Percentiles rank a stretch among this genome's conserved stretches.
Conservation (phyloP, 2,113 vertebrate species). For the Cepphus grylle region DNA sequence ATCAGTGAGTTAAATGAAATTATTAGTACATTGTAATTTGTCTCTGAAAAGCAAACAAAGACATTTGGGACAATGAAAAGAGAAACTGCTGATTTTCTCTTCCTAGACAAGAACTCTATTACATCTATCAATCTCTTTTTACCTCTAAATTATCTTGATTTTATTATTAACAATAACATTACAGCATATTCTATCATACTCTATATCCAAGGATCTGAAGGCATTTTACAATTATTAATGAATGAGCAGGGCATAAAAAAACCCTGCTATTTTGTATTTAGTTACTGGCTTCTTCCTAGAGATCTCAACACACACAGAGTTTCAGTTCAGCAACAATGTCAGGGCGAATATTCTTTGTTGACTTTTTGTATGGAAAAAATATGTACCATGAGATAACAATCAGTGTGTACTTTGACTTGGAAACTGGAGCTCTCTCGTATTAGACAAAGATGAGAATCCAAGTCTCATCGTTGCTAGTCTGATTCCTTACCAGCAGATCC, state of each 20-base stretch:
- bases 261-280: neutral
- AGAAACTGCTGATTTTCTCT: neutral
- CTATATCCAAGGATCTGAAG: neutral
- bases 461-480: neutral
- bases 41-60: conserved; percentile 5
- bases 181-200: neutral
- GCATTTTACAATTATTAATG: neutral
- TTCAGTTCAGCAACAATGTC: neutral
- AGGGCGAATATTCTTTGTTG: neutral
- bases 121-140: neutral
- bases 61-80: neutral
- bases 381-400: neutral
- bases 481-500: neutral
- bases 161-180: conserved; percentile 11
- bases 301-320: rapidly evolving
- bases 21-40: conserved; percentile 20
- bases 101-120: neutral
- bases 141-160: neutral
- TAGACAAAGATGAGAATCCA: neutral
- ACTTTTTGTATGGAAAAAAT: neutral
- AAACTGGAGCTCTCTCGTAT: neutral
- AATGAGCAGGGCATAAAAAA: neutral
- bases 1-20: conserved; percentile 25
- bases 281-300: neutral
- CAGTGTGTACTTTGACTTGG: neutral